These are phyloP conservation scores for Perizoma affinitatum DNA, from an alignment of 2,888 invertebrate species.

Conservation along the genomic window DNA sequence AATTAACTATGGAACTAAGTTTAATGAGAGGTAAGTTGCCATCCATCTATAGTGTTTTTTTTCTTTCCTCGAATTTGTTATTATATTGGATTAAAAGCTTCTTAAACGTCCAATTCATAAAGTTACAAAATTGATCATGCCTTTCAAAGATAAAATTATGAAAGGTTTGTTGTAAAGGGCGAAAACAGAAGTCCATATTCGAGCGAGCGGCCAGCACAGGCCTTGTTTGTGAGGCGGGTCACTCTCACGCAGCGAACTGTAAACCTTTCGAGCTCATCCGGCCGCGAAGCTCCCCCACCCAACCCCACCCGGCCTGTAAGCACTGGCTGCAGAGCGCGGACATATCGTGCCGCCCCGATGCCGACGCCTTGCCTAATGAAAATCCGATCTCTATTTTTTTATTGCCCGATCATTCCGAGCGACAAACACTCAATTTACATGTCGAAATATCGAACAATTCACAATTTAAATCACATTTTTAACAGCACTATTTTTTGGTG, in stretches of 20 bases:
- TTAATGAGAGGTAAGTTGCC: too few species aligned
- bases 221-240: slow-evolving; percentile 81
- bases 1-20: too few species aligned
- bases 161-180: slow-evolving; percentile 54
- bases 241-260: slow-evolving; percentile 82
- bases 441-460: too few species aligned
- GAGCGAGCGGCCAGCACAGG: slow-evolving; percentile 56
- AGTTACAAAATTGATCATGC: slow-evolving; percentile 41
- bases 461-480: too few species aligned
- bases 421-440: slow-evolving; percentile 39
- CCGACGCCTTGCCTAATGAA: slow-evolving; percentile 82
- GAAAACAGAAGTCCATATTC: slow-evolving; percentile 64
- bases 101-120: slow-evolving; percentile 24
- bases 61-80: too few species aligned
- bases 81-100: slow-evolving; percentile 7
- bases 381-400: slow-evolving; percentile 76
- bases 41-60: too few species aligned
- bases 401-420: slow-evolving; percentile 49
- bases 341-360: slow-evolving; percentile 78
- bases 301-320: slow-evolving; percentile 54
- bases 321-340: slow-evolving; percentile 58
- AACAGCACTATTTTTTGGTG: too few species aligned
- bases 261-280: slow-evolving; percentile 81
- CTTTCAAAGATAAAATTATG: slow-evolving; percentile 50
- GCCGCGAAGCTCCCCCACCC: slow-evolving; percentile 57